Conservation (phyloP, 2,797 vertebrate species). For the Tokudaia muenninki region DNA sequence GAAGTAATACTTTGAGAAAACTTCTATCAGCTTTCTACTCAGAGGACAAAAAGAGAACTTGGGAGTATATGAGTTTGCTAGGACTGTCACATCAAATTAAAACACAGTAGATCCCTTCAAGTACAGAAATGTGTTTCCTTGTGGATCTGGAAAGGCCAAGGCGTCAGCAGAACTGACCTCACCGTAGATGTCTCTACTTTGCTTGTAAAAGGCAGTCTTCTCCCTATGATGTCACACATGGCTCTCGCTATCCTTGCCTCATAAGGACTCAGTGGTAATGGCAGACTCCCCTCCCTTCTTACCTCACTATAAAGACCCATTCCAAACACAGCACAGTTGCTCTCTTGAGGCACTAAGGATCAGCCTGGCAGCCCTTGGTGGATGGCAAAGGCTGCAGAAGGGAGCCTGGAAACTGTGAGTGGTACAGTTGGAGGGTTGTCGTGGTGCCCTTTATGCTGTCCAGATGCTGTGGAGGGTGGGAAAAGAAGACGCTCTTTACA, state of each 20-base stretch:
- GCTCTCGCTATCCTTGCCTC: not conserved
- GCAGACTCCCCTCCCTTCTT: not conserved
- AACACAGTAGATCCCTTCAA: not conserved
- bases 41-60: not conserved
- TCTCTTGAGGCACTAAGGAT: not conserved
- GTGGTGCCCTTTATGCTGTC: not conserved
- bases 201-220: not conserved
- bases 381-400: not conserved
- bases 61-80: not conserved
- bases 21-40: not conserved
- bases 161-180: not conserved
- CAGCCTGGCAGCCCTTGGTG: not conserved
- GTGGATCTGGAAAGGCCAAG: not conserved
- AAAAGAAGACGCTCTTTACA: not conserved
- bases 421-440: too few relatives aligned
- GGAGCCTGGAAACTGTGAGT: not conserved
- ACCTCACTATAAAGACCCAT: not conserved
- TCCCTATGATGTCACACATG: not conserved
- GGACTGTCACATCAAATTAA: not conserved
- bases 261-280: not conserved
- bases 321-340: not conserved
- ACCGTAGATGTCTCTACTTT: not conserved
- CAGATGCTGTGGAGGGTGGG: rapidly evolving
- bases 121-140: not conserved
- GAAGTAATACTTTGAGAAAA: not conserved